These are phyloP conservation scores for Tenthredo livida DNA, from an alignment of 2,888 invertebrate species.

Conservation along the genomic window DNA sequence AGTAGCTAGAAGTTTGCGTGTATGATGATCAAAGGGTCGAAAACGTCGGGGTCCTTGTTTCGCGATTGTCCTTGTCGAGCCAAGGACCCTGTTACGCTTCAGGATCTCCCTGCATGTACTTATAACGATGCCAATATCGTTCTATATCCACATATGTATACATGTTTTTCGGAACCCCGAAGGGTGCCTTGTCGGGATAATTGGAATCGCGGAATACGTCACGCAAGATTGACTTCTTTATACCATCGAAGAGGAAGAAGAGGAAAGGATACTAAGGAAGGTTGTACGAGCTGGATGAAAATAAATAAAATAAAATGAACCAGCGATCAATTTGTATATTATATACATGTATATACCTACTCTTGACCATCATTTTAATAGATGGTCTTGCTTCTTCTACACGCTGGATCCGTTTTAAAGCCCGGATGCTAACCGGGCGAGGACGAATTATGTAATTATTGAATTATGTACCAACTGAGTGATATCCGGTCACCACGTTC, in stretches of 20 bases:
- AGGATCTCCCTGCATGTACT: not conserved
- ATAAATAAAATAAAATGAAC: not conserved
- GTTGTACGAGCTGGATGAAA: not conserved
- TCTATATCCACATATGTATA: not conserved
- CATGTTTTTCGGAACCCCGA: not conserved
- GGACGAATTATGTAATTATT: constrained; percentile 39
- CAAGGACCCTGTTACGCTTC: not conserved
- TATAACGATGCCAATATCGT: constrained; percentile 1
- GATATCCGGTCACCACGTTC: constrained; percentile 33
- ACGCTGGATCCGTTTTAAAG: constrained; percentile 5
- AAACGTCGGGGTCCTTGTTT: not conserved
- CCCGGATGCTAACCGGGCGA: constrained; percentile 16
- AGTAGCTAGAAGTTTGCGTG: not conserved
- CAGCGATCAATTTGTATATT: not conserved
- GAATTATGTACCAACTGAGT: constrained; percentile 35
- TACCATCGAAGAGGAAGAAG: not conserved
- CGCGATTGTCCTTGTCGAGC: not conserved
- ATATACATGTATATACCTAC: not conserved
- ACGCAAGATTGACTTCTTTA: not conserved
- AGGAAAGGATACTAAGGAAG: not conserved
- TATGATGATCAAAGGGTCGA: not conserved
- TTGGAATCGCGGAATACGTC: not conserved
- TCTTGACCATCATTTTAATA: not conserved
- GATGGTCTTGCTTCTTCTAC: not conserved
- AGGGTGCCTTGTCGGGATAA: not conserved